Evolutionary conservation across 92 coral and sea anemone genomes (phyloP).

Genomic region (Porites evermanni): DNA sequence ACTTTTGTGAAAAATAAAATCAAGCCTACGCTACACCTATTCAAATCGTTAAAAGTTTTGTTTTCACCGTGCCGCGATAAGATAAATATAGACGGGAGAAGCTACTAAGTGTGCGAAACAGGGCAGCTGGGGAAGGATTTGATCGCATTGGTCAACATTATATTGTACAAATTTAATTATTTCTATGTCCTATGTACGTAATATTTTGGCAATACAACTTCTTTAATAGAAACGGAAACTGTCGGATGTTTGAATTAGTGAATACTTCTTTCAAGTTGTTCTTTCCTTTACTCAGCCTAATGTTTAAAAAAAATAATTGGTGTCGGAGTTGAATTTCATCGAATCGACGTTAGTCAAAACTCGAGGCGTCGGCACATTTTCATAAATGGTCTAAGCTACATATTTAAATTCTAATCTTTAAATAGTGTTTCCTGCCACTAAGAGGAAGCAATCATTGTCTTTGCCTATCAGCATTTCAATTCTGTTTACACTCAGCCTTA

Average conservation of each 20-base stretch:
- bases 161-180: slow-evolving; percentile 72
- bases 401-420: slow-evolving; percentile 50
- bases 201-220: slow-evolving; percentile 35
- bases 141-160: slow-evolving; percentile 62
- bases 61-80: slow-evolving; percentile 31
- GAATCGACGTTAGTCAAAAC: neutral
- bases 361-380: slow-evolving; percentile 15
- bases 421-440: slow-evolving; percentile 30
- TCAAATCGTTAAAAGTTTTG: slow-evolving; percentile 27
- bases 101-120: slow-evolving; percentile 74
- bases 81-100: slow-evolving; percentile 49
- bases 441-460: slow-evolving; percentile 33
- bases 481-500: slow-evolving; percentile 31
- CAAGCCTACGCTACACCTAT: slow-evolving; percentile 11
- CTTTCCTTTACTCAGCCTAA: neutral
- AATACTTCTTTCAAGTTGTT: neutral
- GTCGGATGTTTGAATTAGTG: slow-evolving; percentile 37
- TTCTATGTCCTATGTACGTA: slow-evolving; percentile 46
- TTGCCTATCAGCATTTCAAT: slow-evolving; percentile 44
- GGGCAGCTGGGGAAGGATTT: slow-evolving; percentile 59
- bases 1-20: slow-evolving; percentile 24
- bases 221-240: slow-evolving; percentile 44
- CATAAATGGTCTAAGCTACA: slow-evolving; percentile 42
- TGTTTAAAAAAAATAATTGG: neutral
- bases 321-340: slow-evolving; percentile 8